phyloP scores from a whole-genome alignment of 2,113 vertebrate species.

The Eublepharis macularius region DNA sequence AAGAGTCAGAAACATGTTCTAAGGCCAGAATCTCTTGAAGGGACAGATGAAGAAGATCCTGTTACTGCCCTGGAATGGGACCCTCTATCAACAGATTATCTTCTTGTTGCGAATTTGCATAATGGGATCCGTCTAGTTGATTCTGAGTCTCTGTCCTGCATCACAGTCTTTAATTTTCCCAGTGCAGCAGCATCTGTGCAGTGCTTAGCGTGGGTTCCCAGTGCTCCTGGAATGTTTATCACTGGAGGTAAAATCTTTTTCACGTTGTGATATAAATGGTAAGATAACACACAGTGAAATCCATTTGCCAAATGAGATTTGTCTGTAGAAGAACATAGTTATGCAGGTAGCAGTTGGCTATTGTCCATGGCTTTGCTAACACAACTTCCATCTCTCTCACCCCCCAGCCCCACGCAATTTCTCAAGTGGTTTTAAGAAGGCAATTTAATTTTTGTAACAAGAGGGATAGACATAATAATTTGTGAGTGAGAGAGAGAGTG shows the following conservation, averaged over 20 bases:
- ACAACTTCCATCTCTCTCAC: neutral
- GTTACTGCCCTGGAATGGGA: constrained; percentile 96
- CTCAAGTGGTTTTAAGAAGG: neutral
- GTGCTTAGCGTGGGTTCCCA: constrained; percentile 94
- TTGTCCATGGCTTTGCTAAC: neutral
- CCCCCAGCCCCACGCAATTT: neutral
- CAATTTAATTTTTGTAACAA: neutral
- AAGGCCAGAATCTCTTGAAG: constrained; percentile 91
- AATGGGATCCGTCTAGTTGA: constrained; percentile 92
- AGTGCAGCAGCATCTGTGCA: constrained; percentile 90
- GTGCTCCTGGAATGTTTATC: constrained; percentile 98
- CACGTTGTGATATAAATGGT: neutral
- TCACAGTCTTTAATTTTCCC: constrained; percentile 90
- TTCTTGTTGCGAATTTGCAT: constrained; percentile 93
- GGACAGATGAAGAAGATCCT: constrained; percentile 95
- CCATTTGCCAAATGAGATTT: neutral
- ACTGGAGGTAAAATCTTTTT: constrained; percentile 83
- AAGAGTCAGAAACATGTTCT: constrained; percentile 94
- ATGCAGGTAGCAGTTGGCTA: neutral
- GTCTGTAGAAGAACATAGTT: neutral
- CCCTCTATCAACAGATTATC: constrained; percentile 90
- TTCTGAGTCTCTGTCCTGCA: constrained; percentile 88
- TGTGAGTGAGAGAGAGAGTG: too few relatives aligned
- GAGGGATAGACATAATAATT: neutral
- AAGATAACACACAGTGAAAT: neutral